These are phyloP conservation scores for Agrochola litura DNA, from an alignment of 2,888 invertebrate genomes.

Conservation along the genomic window DNA sequence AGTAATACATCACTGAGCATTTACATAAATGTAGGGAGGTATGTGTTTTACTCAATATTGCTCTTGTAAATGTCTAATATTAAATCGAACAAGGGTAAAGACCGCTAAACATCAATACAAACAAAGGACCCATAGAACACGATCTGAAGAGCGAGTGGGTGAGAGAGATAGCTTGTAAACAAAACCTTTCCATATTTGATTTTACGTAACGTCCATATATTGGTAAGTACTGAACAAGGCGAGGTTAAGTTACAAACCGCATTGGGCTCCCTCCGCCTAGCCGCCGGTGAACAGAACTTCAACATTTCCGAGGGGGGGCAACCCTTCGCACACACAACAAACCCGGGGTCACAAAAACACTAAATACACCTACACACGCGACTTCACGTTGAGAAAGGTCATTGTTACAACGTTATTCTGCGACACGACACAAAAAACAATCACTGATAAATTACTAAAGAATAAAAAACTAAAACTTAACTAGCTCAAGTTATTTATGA, in stretches of 20 bases:
- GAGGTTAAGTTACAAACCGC: constrained; percentile 80
- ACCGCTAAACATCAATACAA: constrained; percentile 32
- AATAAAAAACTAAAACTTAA: neutral
- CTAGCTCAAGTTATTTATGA: neutral
- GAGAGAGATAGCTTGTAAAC: constrained; percentile 24
- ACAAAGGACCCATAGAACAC: neutral
- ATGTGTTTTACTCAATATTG: neutral
- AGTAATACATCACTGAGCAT: neutral
- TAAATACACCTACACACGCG: constrained; percentile 67
- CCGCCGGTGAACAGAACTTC: constrained; percentile 91
- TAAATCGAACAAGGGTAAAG: constrained; percentile 6
- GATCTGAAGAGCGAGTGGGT: neutral
- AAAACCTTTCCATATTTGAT: constrained; percentile 45
- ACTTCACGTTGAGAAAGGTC: constrained; percentile 65
- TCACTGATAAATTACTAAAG: constrained; percentile 26
- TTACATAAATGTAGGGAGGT: neutral
- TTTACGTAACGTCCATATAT: constrained; percentile 30
- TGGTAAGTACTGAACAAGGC: constrained; percentile 19
- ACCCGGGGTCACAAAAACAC: constrained; percentile 64
- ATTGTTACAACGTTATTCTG: constrained; percentile 34
- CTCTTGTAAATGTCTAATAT: constrained; percentile 22
- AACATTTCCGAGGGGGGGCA: constrained; percentile 85
- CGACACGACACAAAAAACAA: constrained; percentile 33
- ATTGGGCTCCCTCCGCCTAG: constrained; percentile 88
- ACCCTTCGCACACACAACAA: constrained; percentile 66